Evolutionary conservation across 2,888 invertebrate species (phyloP), one percentile per base, ranked within the genome.

Genomic region (Drosophila quinaria): DNA sequence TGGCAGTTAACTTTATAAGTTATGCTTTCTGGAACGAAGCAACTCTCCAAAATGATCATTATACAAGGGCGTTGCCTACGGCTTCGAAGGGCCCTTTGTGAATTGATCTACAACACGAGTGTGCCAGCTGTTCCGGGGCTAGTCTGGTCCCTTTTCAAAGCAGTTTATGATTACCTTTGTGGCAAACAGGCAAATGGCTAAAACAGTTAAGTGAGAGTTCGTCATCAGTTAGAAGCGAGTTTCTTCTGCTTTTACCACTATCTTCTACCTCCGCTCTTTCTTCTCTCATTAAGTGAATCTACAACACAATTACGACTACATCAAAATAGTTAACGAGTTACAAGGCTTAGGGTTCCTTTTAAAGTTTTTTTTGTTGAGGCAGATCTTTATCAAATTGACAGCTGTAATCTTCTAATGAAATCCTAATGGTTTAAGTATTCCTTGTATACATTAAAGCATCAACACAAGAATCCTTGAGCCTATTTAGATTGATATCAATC

Each of bases 1-100:
- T 86, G 89, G 80, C 78, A 83, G 80, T 86, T 73, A 78, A 86
- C 63, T 83, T 74, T 83, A 78, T 80, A 88, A 88, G 73, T 88
- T 84, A 84, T 86, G 74, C 54, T 83, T 44, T 61, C 61, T 61
- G 44, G 31, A 58, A 58, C 59, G 39, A 19, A 39, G 55, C 46
- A 42, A 35, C 59, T 39, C 49, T 35, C 22, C 9, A 31, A 42
- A 60, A 56, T 56, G 70, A 80, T 75, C 70, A 51, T 55, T 55
- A 62, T 42, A 55, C 77, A 64, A 62, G 65, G 80, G 80, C 80
- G 70, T 76, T 62, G 55, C 55, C 76, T 46, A 70, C 46, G 29
- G 50, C 17, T 47, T n/a, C 29, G 11, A 39, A 3, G 52, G 52
- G 15, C 35, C 46, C 22, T 54, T 47, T 47, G 19, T 35, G 39